phyloP scores from a whole-genome alignment of 2,888 invertebrate genomes.

The Reticulitermes lucifugus region DNA sequence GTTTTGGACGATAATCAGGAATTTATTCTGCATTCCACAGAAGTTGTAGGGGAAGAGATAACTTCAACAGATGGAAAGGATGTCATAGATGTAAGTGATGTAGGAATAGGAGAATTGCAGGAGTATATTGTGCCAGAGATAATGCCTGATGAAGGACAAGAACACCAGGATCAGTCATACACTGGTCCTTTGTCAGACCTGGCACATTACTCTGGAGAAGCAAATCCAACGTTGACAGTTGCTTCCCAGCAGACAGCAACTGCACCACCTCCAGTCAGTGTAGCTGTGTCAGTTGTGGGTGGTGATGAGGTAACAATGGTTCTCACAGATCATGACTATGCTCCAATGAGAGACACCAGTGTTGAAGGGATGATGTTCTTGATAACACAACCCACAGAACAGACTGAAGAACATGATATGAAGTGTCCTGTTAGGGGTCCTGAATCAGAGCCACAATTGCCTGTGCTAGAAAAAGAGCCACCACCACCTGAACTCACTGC shows the following conservation, averaged over 20 bases:
- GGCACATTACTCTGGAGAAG: slow-evolving; percentile 55
- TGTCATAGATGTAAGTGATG: slow-evolving; percentile 53
- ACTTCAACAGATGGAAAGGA: slow-evolving; percentile 55
- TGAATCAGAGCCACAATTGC: background rate
- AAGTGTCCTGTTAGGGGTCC: background rate
- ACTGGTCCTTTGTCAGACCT: slow-evolving; percentile 27
- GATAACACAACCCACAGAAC: slow-evolving; percentile 43
- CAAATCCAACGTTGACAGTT: slow-evolving; percentile 14
- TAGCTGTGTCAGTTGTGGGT: slow-evolving; percentile 42
- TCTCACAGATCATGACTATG: slow-evolving; percentile 70
- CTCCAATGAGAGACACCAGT: slow-evolving; percentile 43
- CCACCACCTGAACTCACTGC: background rate
- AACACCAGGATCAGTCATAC: slow-evolving; percentile 52
- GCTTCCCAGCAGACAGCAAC: slow-evolving; percentile 43
- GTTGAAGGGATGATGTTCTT: slow-evolving; percentile 47
- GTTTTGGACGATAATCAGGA: slow-evolving; percentile 70
- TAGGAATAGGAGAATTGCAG: slow-evolving; percentile 55
- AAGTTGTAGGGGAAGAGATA: slow-evolving; percentile 53
- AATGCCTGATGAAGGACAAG: slow-evolving; percentile 48
- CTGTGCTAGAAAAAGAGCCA: slow-evolving; percentile 24
- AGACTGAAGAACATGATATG: background rate
- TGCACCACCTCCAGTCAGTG: slow-evolving; percentile 43
- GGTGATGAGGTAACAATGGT: slow-evolving; percentile 72
- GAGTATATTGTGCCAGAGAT: slow-evolving; percentile 59
- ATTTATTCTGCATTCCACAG: slow-evolving; percentile 65